Evolutionary conservation across 1,140 invertebrate species (phyloP).

Genomic region (Bombus picipes): DNA sequence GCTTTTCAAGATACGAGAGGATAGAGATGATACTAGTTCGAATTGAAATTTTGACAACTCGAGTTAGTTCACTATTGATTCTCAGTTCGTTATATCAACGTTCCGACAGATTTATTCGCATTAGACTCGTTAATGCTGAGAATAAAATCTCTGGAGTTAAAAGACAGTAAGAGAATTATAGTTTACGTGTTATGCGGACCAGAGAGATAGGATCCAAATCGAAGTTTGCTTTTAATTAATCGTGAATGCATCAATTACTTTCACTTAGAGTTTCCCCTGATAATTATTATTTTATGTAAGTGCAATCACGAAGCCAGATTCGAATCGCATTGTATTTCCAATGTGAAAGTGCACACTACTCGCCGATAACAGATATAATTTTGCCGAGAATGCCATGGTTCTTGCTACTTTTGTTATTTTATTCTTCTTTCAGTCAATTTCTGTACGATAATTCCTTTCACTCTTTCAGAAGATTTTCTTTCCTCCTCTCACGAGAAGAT

Average conservation of each 20-base stretch:
- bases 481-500: background rate
- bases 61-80: no score
- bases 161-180: background rate
- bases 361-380: conserved; percentile 24
- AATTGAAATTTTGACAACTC: no score
- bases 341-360: conserved; percentile 18
- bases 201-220: conserved; percentile 22
- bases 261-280: conserved; percentile 28
- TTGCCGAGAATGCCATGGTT: background rate
- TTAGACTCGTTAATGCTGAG: no score
- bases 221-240: conserved; percentile 43
- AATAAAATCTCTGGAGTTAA: background rate
- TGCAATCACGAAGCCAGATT: conserved; percentile 9
- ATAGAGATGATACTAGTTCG: no score
- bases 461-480: background rate
- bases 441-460: background rate
- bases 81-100: background rate
- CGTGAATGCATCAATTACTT: conserved; percentile 37
- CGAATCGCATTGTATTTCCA: conserved; percentile 23
- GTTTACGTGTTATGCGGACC: no score
- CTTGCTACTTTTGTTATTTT: background rate
- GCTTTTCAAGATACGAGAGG: background rate
- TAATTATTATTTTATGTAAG: conserved; percentile 49
- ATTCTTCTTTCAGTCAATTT: background rate
- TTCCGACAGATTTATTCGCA: background rate